Evolutionary conservation across 2,113 vertebrate species (phyloP).

Genomic region (Cyanoderma ruficeps): DNA sequence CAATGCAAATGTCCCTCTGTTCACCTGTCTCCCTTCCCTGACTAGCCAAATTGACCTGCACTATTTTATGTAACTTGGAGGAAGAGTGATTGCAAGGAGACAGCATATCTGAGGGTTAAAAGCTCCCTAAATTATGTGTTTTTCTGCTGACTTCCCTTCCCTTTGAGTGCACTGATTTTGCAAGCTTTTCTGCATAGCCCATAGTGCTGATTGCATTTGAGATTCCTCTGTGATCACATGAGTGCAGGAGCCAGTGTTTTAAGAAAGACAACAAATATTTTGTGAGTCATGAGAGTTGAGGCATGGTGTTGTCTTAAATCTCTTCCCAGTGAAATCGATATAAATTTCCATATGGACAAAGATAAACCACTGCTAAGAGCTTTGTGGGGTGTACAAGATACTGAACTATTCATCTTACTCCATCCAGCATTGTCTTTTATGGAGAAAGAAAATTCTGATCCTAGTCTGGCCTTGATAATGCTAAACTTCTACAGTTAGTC

Average conservation of each 20-base stretch:
- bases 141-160: neutral
- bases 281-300: neutral
- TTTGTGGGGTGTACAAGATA: neutral
- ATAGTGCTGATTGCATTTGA: conserved; percentile 12
- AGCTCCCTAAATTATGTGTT: neutral
- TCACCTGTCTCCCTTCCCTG: neutral
- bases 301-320: neutral
- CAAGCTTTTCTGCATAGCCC: neutral
- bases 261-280: conserved; percentile 17
- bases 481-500: neutral
- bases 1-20: neutral
- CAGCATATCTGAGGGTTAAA: neutral
- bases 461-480: neutral
- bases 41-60: neutral
- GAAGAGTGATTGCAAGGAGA: neutral
- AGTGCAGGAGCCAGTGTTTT: neutral
- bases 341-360: conserved; percentile 13
- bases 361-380: neutral
- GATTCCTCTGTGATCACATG: neutral
- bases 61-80: neutral
- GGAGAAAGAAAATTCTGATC: neutral
- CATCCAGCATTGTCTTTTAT: neutral
- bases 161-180: neutral
- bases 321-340: neutral
- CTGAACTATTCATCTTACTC: neutral